These are phyloP conservation scores for Esox niger DNA, from an alignment of 2,113 vertebrate genomes.

Conservation along the genomic window DNA sequence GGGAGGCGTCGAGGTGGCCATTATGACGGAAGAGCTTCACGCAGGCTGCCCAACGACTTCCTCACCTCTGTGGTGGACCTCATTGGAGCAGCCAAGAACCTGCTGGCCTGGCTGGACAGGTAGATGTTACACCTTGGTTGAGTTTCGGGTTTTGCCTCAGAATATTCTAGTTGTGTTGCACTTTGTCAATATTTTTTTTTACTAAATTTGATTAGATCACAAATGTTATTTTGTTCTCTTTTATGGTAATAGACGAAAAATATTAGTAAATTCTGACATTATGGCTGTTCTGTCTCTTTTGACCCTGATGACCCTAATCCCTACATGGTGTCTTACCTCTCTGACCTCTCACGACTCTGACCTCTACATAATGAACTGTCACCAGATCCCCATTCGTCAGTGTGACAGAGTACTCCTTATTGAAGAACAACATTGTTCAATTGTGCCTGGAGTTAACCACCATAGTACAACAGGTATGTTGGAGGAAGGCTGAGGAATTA, in stretches of 20 bases:
- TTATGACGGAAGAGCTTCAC: constrained; percentile 73
- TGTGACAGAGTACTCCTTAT: constrained; percentile 81
- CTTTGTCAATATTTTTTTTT: no score
- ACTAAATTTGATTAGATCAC: no score
- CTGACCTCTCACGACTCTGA: not conserved
- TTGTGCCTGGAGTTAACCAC: constrained; percentile 83
- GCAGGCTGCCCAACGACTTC: constrained; percentile 77
- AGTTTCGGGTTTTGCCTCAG: not conserved
- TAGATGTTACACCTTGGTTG: constrained; percentile 40
- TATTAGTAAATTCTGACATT: no score
- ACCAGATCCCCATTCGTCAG: constrained; percentile 82
- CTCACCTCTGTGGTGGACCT: constrained; percentile 80
- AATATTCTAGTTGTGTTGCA: not conserved
- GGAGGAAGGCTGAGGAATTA: not conserved
- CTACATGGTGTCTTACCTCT: not conserved
- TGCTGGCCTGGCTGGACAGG: constrained; percentile 84
- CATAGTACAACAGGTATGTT: constrained; percentile 81
- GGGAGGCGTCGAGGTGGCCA: constrained; percentile 77
- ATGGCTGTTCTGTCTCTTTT: no score
- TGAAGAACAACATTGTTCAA: constrained; percentile 86
- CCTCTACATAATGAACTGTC: not conserved
- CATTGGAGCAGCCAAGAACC: constrained; percentile 79
- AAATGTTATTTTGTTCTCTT: no score
- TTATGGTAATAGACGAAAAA: no score
- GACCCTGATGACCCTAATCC: no score